Conservation (phyloP, 1,140 invertebrate genomes). For the Lepidurus packardi region DNA sequence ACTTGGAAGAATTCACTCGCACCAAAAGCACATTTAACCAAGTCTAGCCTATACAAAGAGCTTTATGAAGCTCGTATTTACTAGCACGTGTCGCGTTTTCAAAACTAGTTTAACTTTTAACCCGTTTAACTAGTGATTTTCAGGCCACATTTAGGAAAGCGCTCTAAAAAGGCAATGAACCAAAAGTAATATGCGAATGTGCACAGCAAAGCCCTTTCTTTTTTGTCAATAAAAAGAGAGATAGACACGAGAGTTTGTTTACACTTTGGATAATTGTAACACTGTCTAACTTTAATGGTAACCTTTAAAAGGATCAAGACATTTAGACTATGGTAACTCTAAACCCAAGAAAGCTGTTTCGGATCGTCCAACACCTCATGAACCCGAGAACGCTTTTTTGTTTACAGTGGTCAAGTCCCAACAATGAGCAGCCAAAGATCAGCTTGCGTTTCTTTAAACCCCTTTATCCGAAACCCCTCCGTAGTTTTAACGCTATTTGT, state of each 20-base stretch:
- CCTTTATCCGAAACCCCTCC: background rate
- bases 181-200: no score
- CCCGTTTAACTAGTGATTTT: no score
- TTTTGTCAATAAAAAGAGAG: no score
- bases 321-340: background rate
- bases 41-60: no score
- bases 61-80: no score
- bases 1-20: no score
- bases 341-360: background rate
- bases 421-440: background rate
- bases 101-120: no score
- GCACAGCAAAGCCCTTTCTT: no score
- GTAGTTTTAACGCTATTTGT: background rate
- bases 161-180: no score
- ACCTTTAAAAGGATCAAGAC: background rate
- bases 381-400: background rate
- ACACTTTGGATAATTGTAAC: background rate
- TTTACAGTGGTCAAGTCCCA: conserved; percentile 17
- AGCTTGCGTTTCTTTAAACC: background rate
- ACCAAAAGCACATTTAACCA: no score
- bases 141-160: no score
- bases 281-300: background rate
- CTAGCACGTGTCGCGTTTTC: no score
- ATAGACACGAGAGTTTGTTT: background rate
- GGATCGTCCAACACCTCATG: background rate